Percentiles rank a stretch among this genome's conserved stretches.
Conservation (phyloP, 2,888 invertebrate genomes). For the Hipparchia semele region DNA sequence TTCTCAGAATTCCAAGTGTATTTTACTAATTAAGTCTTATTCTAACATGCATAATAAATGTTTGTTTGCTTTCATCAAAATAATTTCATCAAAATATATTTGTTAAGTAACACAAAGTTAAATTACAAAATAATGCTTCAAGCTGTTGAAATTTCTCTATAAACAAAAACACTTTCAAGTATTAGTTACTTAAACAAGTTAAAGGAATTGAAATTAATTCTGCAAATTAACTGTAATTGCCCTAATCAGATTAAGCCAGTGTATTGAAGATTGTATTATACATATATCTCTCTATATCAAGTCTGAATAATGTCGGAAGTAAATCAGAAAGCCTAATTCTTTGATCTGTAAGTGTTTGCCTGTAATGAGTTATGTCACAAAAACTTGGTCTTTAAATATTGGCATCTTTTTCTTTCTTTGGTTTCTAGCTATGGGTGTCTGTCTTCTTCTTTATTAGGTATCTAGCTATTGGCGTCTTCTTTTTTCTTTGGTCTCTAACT, state of each 20-base stretch:
- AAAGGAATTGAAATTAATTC: constrained; percentile 24
- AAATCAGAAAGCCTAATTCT: too few relatives aligned
- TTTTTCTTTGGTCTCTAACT: too few relatives aligned
- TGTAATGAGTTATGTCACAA: too few relatives aligned
- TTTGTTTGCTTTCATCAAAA: too few relatives aligned
- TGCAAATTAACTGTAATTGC: constrained; percentile 34
- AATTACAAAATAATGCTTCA: too few relatives aligned
- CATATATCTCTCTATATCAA: not conserved
- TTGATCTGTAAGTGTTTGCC: too few relatives aligned
- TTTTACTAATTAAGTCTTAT: not conserved
- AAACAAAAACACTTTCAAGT: not conserved
- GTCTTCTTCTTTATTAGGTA: too few relatives aligned
- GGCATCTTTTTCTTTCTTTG: too few relatives aligned
- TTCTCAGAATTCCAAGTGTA: not conserved
- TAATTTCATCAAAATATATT: not conserved
- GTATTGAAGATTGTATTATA: not conserved
- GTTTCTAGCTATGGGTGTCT: too few relatives aligned
- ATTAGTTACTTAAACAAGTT: not conserved
- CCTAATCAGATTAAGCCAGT: constrained; percentile 35
- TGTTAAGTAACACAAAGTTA: not conserved
- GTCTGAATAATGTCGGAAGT: not conserved
- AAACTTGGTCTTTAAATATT: too few relatives aligned
- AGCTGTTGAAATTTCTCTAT: not conserved
- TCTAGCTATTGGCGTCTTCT: too few relatives aligned
- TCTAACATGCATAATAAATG: too few relatives aligned